Evolutionary conservation across 2,888 invertebrate genomes (phyloP).

Genomic region (Drosophila quinaria): DNA sequence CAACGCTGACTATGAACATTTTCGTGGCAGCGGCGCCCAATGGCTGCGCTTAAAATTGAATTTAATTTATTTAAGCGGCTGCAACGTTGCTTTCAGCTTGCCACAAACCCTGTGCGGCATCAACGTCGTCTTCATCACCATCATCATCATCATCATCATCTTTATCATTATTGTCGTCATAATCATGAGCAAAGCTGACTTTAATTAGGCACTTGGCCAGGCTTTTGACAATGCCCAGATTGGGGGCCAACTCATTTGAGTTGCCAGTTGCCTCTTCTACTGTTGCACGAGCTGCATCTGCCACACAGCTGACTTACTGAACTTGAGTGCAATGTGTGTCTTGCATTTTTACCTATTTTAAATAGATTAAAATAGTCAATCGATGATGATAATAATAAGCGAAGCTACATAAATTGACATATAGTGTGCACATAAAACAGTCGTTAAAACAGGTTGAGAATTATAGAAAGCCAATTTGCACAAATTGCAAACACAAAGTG

Average conservation of each 20-base stretch:
- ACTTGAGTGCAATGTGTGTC: no score
- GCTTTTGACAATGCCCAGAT: conserved; percentile 21
- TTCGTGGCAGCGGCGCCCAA: conserved; percentile 57
- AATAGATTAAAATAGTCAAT: no score
- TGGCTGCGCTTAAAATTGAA: conserved; percentile 69
- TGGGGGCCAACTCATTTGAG: neutral
- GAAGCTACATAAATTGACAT: no score
- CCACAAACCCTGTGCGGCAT: conserved; percentile 14
- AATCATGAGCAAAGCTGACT: conserved; percentile 4
- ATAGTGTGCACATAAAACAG: no score
- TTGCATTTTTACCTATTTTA: no score
- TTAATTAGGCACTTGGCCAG: conserved; percentile 31
- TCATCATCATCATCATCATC: conserved; percentile 19
- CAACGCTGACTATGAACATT: conserved; percentile 57
- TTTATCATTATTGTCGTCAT: conserved; percentile 2
- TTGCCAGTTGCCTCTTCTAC: neutral
- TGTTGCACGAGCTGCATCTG: neutral
- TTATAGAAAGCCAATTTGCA: no score
- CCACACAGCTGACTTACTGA: conserved; percentile 3
- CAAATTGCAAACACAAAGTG: no score
- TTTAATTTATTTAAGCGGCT: conserved; percentile 73
- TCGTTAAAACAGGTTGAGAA: no score
- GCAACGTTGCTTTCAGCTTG: conserved; percentile 16
- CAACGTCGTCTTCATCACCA: conserved; percentile 22
- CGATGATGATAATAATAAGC: no score